Evolutionary conservation across 2,888 invertebrate genomes (phyloP), one percentile per base, ranked within the genome.

Genomic region (Seira sanloemensis): DNA sequence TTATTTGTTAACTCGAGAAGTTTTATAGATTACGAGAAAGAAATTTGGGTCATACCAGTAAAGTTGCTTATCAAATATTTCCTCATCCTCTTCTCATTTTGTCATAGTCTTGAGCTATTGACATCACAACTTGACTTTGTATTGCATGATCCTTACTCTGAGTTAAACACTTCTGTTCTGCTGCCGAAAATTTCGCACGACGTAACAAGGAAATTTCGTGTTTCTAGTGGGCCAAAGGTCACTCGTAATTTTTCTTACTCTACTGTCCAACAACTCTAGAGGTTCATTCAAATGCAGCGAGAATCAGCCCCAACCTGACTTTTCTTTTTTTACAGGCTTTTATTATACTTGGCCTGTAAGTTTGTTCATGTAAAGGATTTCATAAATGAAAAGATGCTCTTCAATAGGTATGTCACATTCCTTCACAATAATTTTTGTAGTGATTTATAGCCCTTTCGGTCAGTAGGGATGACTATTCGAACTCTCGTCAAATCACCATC

Each of bases 401-500:
- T n/a, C n/a, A n/a, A 12, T 37, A 37, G 37, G 37, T 12, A 37
- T 37, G 37, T 37, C 37, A 12, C 37, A 37, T 37, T 37, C 37
- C 37, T 37, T 37, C 37, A 37, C 37, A 37, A 37, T 37, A 37
- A 37, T 37, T 37, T 12, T 37, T 37, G 4, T 67, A 68, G 7
- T 74, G 79, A 80, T 80, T 80, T 80, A 80, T 74, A 37, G 12
- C 67, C 54, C 16, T 67, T 80, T 66, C n/a, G 79, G 79, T 80
- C 79, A 80, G 73, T 21, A 66, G 46, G 23, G 79, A 80, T 80
- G 73, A 80, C 67, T 68, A 74, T 77, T 80, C 66, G 37, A 37
- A 37, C 37, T 66, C 74, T 80, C 79, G 74, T 80, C 79, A 80
- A 80, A 74, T 74, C 74, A 27, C 79, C 79, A 80, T 80, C 79